Conservation (phyloP, 2,888 invertebrate species). For the Carpatolechia fugitivella region DNA sequence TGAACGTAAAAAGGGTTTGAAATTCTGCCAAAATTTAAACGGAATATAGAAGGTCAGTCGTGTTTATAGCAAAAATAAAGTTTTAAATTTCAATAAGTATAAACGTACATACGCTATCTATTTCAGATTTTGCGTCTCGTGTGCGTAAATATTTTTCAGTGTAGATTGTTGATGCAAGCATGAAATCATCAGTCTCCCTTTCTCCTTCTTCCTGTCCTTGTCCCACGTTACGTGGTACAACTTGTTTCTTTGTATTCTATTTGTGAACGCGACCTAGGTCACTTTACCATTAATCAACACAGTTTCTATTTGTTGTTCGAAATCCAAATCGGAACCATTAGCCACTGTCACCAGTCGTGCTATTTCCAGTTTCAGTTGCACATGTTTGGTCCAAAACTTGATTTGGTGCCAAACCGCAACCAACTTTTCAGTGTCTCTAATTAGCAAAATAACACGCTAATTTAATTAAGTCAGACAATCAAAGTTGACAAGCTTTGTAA, state of each 20-base stretch:
- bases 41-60: background rate
- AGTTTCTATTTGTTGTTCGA: background rate
- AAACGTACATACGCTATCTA: too few species aligned
- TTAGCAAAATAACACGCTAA: background rate
- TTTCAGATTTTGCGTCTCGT: too few species aligned
- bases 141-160: too few species aligned
- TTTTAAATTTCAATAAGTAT: too few species aligned
- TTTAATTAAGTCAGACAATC: background rate
- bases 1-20: background rate
- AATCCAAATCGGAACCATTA: background rate
- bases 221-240: too few species aligned
- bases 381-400: background rate
- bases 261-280: too few species aligned
- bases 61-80: background rate
- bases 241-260: too few species aligned
- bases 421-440: background rate
- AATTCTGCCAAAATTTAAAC: background rate
- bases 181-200: too few species aligned
- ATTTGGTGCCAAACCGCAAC: constrained; percentile 3
- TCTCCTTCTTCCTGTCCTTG: too few species aligned
- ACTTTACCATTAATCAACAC: too few species aligned
- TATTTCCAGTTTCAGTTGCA: background rate
- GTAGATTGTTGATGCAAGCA: too few species aligned
- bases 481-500: too few species aligned
- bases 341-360: background rate